Base-by-base conservation (phyloP, 2,113 vertebrate species). In the Eurystomus gularis region DNA sequence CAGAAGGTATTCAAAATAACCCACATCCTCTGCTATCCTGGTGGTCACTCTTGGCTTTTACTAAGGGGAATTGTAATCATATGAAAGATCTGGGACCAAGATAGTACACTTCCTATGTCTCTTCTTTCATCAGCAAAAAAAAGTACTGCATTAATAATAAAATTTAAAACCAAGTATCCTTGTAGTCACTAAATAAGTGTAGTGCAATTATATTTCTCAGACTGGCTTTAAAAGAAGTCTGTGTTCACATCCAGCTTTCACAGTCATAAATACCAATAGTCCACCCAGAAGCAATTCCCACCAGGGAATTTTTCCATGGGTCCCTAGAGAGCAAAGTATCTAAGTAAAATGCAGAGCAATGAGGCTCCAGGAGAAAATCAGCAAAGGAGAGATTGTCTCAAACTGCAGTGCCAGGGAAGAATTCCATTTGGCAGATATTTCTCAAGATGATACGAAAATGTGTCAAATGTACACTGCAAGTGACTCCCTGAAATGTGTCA, bases 21-120 rank as follows among this genome's bases (percentile, higher is more conserved):
- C 23, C 79, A 87, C 62, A 92, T 76, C 82, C 82, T 94, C 58
- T 72, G 55, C 31, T 81, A 7, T 37, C 31, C 61, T 77, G 18
- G 9, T 77, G 46, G 46, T 52, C 49, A 66, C 35, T 44, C 49
- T 9, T 23, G 24, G n/a, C 26, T 66, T 90, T 90, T 84, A 49
- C 33, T 86, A 51, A 28, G 44, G 31, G n/a, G 60, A 90, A 86
- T 3, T 44, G 26, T 35, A 95, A 79, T 88, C 81, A 82, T 58
- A 77, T 91, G 92, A 84, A 73, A 92, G 88, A 95, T 86, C 46
- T 78, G 79, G 55, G 33, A 69, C 33, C 54, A 52, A 82, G 86
- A 84, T 64, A 83, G 52, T 48, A 51, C 11, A 70, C 18, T 52
- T 93, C 66, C 66, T 52, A 65, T 3, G 17, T 66, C 60, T 64